phyloP scores from a whole-genome alignment of 2,113 vertebrate species.

The Lates calcarifer region DNA sequence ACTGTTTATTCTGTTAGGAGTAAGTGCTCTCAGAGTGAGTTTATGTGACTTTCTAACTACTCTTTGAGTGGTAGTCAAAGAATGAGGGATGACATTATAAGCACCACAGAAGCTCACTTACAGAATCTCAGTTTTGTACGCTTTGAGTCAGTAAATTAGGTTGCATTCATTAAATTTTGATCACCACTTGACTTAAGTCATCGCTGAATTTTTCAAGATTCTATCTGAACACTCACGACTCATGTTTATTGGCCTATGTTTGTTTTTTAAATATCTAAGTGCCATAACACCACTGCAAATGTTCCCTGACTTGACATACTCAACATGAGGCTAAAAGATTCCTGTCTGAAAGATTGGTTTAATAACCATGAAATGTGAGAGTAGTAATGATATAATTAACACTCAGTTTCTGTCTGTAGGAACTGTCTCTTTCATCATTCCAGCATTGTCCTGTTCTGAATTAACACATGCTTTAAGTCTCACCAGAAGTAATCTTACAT shows the following conservation, averaged over 20 bases:
- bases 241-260: neutral
- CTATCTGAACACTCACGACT: neutral
- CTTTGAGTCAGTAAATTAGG: conserved; percentile 10
- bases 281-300: neutral
- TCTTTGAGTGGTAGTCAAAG: neutral
- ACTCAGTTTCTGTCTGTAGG: neutral
- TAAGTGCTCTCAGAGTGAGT: neutral
- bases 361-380: conserved; percentile 34
- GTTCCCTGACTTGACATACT: conserved; percentile 10
- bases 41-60: neutral
- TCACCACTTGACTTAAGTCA: conserved; percentile 2
- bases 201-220: neutral
- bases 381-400: conserved; percentile 35
- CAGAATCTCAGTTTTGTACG: neutral
- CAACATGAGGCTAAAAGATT: conserved; percentile 1
- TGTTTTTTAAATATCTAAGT: conserved; percentile 2
- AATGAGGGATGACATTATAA: conserved; percentile 14
- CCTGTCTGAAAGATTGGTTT: conserved; percentile 41
- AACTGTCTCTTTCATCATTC: conserved; percentile 2
- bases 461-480: conserved; percentile 31
- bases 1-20: neutral
- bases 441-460: conserved; percentile 16
- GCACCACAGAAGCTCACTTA: neutral
- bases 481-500: conserved; percentile 21
- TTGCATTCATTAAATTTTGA: conserved; percentile 11